phyloP scores from a whole-genome alignment of 2,113 vertebrate genomes.

The Psophia crepitans region DNA sequence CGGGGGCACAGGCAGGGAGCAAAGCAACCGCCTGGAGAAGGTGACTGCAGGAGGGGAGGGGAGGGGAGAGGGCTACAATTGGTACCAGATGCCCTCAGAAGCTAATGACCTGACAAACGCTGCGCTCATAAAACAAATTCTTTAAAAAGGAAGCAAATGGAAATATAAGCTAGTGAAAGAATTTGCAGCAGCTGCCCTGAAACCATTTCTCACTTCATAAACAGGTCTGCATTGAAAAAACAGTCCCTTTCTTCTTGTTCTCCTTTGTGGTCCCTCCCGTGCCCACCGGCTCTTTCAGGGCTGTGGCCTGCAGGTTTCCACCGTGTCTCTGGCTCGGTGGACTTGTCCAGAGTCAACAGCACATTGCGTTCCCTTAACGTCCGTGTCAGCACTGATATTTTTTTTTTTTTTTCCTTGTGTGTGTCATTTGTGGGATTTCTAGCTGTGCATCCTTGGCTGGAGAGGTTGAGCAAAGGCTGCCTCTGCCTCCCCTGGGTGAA shows the following conservation, averaged over 20 bases:
- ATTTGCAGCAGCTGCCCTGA: constrained; percentile 74
- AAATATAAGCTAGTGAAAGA: constrained; percentile 82
- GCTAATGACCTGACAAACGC: constrained; percentile 76
- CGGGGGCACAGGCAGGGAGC: neutral
- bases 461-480: neutral
- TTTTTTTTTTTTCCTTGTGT: neutral
- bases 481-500: neutral
- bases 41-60: neutral
- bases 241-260: constrained; percentile 36
- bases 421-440: neutral
- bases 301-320: constrained; percentile 7
- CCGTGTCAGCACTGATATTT: neutral
- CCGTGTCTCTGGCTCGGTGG: neutral
- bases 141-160: constrained; percentile 79
- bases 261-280: constrained; percentile 57
- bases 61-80: constrained; percentile 62
- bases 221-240: constrained; percentile 74
- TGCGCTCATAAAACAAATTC: constrained; percentile 75
- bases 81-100: constrained; percentile 77
- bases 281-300: constrained; percentile 3
- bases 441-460: constrained; percentile 1
- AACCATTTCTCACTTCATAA: constrained; percentile 83
- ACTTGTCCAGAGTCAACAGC: constrained; percentile 21
- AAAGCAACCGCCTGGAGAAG: neutral
- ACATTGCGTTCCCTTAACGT: neutral